Evolutionary conservation across 2,888 invertebrate genomes (phyloP).

Genomic region (Dilophus febrilis): DNA sequence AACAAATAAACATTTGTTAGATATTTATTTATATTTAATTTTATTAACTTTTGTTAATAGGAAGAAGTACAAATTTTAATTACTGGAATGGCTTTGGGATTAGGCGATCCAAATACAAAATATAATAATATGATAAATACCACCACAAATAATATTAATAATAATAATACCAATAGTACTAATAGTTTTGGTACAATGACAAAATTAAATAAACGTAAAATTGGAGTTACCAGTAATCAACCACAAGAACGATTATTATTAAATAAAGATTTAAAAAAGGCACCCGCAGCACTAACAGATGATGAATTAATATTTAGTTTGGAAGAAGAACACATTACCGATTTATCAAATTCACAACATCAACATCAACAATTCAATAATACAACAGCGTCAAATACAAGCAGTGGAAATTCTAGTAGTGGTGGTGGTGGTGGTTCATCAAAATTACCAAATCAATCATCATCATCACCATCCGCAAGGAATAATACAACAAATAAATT

Average conservation of each 20-base stretch:
- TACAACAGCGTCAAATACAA: too few relatives aligned
- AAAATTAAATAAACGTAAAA: slow-evolving; percentile 23
- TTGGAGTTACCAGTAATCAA: slow-evolving; percentile 18
- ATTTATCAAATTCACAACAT: slow-evolving; percentile 9
- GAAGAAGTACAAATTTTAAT: slow-evolving; percentile 51
- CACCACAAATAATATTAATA: slow-evolving; percentile 23
- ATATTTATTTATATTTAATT: too few relatives aligned
- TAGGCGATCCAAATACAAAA: slow-evolving; percentile 36
- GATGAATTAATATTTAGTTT: slow-evolving; percentile 71
- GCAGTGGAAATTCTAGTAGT: too few relatives aligned
- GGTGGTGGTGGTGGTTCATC: too few relatives aligned
- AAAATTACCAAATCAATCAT: slow-evolving; percentile 35
- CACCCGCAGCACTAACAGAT: slow-evolving; percentile 34
- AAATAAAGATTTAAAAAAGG: slow-evolving; percentile 25
- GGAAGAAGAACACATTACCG: slow-evolving; percentile 52
- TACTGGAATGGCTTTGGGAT: slow-evolving; percentile 63
- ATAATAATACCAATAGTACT: slow-evolving; percentile 18
- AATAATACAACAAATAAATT: slow-evolving; percentile 13
- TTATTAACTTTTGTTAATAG: slow-evolving; percentile 23
- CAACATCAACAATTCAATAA: background rate
- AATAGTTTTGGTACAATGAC: background rate
- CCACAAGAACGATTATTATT: too few relatives aligned
- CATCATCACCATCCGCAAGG: slow-evolving; percentile 30
- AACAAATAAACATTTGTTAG: too few relatives aligned
- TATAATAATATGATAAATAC: background rate